Conservation (phyloP, 2,888 invertebrate genomes). For the Acleris emargana region DNA sequence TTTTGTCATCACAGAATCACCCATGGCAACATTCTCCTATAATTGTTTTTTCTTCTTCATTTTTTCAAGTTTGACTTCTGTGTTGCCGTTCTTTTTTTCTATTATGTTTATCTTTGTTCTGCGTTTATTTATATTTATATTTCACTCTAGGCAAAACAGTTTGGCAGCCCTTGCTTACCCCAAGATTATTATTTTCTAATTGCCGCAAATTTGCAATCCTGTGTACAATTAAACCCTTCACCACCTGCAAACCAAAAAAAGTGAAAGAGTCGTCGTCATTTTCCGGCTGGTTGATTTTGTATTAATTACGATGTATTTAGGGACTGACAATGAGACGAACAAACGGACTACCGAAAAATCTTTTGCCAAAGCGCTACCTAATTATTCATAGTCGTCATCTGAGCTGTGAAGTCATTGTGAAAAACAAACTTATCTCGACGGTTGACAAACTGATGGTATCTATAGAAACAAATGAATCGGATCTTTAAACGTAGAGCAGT, state of each 20-base stretch:
- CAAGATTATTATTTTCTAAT: conserved; percentile 14
- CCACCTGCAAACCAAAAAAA: background rate
- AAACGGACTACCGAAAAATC: conserved; percentile 45
- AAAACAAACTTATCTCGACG: conserved; percentile 10
- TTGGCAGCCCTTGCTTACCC: background rate
- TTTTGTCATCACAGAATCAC: too few species aligned
- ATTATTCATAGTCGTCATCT: conserved; percentile 53
- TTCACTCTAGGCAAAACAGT: too few species aligned
- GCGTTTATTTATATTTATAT: too few species aligned
- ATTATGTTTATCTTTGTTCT: too few species aligned
- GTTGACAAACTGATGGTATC: background rate
- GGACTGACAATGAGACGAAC: conserved; percentile 23
- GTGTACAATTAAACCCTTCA: conserved; percentile 20
- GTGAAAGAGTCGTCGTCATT: conserved; percentile 38
- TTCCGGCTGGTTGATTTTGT: conserved; percentile 46
- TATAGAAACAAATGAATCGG: background rate
- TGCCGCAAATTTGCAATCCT: conserved; percentile 1
- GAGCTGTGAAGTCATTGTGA: conserved; percentile 52
- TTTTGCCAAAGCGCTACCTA: conserved; percentile 41
- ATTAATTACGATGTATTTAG: conserved; percentile 37
- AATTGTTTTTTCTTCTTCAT: too few species aligned
- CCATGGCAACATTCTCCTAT: too few species aligned
- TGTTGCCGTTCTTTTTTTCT: too few species aligned
- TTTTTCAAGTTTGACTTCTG: too few species aligned
- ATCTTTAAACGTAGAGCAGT: background rate